Base-by-base conservation (phyloP, 2,113 vertebrate genomes). In the Zosterops lateralis region DNA sequence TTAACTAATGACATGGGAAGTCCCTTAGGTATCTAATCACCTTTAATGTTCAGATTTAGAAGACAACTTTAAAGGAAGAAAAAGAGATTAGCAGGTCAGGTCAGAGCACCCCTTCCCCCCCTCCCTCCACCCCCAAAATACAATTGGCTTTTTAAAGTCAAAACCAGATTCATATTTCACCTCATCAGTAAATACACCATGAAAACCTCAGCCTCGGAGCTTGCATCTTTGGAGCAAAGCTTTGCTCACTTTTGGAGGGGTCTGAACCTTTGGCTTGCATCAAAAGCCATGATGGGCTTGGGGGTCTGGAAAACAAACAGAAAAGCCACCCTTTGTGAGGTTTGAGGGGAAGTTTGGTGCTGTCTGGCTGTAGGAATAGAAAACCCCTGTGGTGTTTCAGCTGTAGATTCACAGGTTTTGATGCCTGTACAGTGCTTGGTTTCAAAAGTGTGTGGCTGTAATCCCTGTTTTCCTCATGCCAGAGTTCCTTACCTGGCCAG, bases 1-100 rank as follows among this genome's bases (percentile, higher is more conserved):
- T 96, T 97, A 97, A 97, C 96, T 95, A 95, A 97, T 97, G 97
- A 97, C 97, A 94, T 96, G 96, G 97, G 95, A 94, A 96, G 97
- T 97, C 97, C 96, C 97, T 90, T 80, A 91, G 95, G 88, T 97
- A 97, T 93, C 97, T 97, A 97, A 97, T 97, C 97, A 97, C 97
- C 96, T 96, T 97, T 97, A 97, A 97, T 93, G 93, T 76, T 93
- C 97, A 91, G 95, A 95, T 96, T 96, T 93, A 96, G 97, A 97
- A 94, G 97, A 96, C 79, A 96, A 96, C 96, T 97, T 97, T 95
- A 97, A 97, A 97, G 97, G 96, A 90, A 97, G 95, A 97, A 95
- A 80, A 48, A 97, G 97, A 97, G 94, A 97, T 97, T 97, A 96
- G 95, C 84, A 1, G 96, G 93, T 96, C 95, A 96, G 96, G 96